phyloP scores from a whole-genome alignment of 2,888 invertebrate species.

The Dioctria rufipes region DNA sequence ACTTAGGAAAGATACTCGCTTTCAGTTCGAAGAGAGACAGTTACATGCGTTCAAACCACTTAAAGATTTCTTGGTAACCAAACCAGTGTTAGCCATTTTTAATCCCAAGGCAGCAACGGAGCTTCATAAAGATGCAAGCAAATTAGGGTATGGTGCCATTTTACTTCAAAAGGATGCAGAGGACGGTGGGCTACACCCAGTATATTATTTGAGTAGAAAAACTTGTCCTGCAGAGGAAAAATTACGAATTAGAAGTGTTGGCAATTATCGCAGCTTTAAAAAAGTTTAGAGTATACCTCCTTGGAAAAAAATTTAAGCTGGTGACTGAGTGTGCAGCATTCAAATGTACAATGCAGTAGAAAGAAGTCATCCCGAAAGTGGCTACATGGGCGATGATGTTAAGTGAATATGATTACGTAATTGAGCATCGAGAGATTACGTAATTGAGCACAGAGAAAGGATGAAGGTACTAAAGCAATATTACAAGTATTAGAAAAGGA shows the following conservation, averaged over 20 bases:
- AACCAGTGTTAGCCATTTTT: constrained; percentile 15
- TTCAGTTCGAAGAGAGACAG: not conserved
- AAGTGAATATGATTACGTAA: not conserved
- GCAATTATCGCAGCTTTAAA: constrained; percentile 59
- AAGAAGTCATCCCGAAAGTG: not conserved
- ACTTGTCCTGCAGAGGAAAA: constrained; percentile 61
- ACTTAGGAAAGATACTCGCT: not conserved
- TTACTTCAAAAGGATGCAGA: constrained; percentile 1
- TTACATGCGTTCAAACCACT: not conserved
- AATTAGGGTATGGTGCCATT: not conserved
- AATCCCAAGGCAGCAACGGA: constrained; percentile 54
- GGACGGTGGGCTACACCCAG: constrained; percentile 58
- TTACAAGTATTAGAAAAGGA: no score
- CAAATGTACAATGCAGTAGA: not conserved
- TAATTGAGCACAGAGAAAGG: not conserved
- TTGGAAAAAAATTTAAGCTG: no score
- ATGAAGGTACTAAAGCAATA: no score
- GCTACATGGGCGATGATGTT: no score
- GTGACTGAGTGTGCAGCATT: no score
- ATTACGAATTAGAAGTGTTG: no score
- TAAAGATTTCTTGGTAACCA: not conserved
- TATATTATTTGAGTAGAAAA: constrained; percentile 63
- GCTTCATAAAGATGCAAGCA: constrained; percentile 61
- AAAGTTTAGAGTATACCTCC: no score
- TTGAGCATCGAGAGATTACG: no score